These are phyloP conservation scores for Catharus fuscescens DNA, from an alignment of 2,113 vertebrate genomes.

Conservation along the genomic window DNA sequence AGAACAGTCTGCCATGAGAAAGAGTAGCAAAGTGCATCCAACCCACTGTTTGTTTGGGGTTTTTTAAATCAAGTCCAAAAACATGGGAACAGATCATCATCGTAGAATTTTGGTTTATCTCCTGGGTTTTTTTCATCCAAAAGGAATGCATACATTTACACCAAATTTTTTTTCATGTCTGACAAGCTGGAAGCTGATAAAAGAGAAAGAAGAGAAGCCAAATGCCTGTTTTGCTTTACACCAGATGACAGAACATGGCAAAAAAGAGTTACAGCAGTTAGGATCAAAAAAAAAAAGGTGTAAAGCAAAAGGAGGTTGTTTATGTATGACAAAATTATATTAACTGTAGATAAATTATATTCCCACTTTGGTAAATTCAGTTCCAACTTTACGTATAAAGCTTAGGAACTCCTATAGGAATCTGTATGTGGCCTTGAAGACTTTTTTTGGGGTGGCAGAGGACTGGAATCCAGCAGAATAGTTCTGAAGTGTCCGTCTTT, in stretches of 20 bases:
- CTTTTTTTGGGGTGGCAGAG: neutral
- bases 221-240: neutral
- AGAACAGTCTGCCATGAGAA: neutral
- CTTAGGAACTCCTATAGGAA: neutral
- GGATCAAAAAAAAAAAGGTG: neutral
- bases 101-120: neutral
- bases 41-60: neutral
- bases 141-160: neutral
- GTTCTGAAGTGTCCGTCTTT: neutral
- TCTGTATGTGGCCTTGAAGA: neutral
- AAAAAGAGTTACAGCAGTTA: neutral
- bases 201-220: neutral
- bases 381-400: neutral
- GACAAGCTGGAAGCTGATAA: neutral
- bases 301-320: neutral
- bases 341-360: neutral
- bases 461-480: neutral
- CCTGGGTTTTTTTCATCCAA: neutral
- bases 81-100: neutral
- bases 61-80: neutral
- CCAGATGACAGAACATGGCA: neutral
- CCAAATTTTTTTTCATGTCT: neutral
- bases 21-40: neutral
- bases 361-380: neutral
- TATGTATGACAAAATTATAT: neutral